A percentile compares a stretch with the other conserved stretches of the same genome.
Evolutionary conservation across 2,888 invertebrate species (phyloP).

Genomic region (Conchocele bisecta): DNA sequence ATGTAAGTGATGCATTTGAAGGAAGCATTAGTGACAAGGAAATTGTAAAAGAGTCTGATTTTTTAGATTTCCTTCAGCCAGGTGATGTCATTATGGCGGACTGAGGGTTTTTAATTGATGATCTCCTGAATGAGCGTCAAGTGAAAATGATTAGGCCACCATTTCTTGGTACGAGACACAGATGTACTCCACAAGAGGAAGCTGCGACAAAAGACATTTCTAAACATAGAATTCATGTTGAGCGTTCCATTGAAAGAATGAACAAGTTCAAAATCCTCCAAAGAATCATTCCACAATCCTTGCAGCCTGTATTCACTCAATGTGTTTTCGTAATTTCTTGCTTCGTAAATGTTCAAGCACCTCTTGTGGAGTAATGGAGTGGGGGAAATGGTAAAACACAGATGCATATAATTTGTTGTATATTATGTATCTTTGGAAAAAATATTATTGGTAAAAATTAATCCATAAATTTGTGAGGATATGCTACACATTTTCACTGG

Average conservation of each 20-base stretch:
- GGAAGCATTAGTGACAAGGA: conserved; percentile 16
- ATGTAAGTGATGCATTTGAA: conserved; percentile 10
- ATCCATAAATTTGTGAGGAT: too few species aligned
- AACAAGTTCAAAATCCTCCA: conserved; percentile 7
- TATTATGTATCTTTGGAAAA: too few species aligned
- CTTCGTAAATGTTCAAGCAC: too few species aligned
- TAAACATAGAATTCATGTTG: conserved; percentile 18
- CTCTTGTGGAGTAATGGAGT: too few species aligned
- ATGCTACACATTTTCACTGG: too few species aligned
- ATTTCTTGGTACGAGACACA: not conserved
- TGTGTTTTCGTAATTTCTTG: too few species aligned
- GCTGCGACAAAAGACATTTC: conserved; percentile 6
- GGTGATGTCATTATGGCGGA: conserved; percentile 9
- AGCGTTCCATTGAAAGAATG: conserved; percentile 7
- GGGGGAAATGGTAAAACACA: too few species aligned
- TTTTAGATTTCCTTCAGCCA: not conserved
- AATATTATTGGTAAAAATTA: too few species aligned
- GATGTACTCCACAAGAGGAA: not conserved
- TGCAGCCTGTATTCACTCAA: too few species aligned
- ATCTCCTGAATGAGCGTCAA: conserved; percentile 1
- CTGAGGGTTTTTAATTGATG: conserved; percentile 1
- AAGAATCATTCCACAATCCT: too few species aligned
- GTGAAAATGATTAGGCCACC: not conserved
- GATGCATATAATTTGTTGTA: too few species aligned
- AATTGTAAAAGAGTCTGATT: not conserved